Evolutionary conservation across 2,113 vertebrate genomes (phyloP).

Genomic region (Chunga burmeisteri): DNA sequence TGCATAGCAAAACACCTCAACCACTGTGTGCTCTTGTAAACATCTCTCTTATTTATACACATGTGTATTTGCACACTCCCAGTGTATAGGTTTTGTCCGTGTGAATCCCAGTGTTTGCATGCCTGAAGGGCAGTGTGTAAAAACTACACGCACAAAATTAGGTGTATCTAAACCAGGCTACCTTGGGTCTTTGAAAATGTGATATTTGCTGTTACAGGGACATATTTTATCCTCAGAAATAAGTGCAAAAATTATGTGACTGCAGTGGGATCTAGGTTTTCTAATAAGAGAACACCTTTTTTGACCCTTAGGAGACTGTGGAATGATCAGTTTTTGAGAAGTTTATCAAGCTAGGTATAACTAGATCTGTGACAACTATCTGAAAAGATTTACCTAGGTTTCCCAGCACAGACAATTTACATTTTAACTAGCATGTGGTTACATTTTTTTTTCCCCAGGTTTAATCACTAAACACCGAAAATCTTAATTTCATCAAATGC

Average conservation of each 20-base stretch:
- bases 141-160: not conserved
- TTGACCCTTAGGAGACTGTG: not conserved
- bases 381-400: slow-evolving; percentile 23
- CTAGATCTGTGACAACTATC: slow-evolving; percentile 13
- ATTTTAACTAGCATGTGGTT: slow-evolving; percentile 69
- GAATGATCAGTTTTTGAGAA: not conserved
- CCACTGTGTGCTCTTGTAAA: not conserved
- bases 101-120: not conserved
- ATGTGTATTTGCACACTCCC: not conserved
- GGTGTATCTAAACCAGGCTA: not conserved
- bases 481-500: slow-evolving; percentile 76
- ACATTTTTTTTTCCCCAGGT: slow-evolving; percentile 58
- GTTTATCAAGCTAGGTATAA: not conserved
- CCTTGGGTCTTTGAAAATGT: not conserved
- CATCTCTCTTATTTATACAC: not conserved
- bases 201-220: not conserved
- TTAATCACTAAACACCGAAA: slow-evolving; percentile 75
- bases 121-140: not conserved
- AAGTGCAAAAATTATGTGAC: not conserved
- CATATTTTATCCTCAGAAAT: not conserved
- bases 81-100: not conserved
- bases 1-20: not conserved
- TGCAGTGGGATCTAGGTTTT: not conserved
- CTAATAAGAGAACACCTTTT: not conserved
- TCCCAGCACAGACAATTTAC: slow-evolving; percentile 63